Percentiles rank a stretch among this genome's conserved stretches.
Conservation (phyloP, 2,888 invertebrate genomes). For the Callinectes sapidus region DNA sequence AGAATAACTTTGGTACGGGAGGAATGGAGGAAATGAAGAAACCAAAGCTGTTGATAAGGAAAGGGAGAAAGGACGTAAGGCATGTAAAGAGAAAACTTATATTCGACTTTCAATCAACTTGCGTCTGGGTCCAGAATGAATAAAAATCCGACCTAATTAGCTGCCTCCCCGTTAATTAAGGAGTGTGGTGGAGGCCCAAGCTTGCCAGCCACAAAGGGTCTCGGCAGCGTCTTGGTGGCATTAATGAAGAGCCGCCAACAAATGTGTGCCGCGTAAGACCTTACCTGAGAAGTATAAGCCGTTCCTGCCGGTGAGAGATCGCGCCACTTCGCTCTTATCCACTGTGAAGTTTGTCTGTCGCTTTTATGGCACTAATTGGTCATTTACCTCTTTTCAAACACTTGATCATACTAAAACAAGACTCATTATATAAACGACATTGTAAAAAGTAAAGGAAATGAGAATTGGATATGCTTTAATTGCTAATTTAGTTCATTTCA, state of each 20-base stretch:
- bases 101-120: constrained; percentile 1
- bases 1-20: not conserved
- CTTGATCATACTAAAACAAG: too few species aligned
- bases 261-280: not conserved
- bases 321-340: too few species aligned
- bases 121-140: not conserved
- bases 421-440: too few species aligned
- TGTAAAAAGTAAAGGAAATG: too few species aligned
- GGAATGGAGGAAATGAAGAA: not conserved
- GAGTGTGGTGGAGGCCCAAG: not conserved
- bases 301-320: too few species aligned
- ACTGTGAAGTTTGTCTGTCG: too few species aligned
- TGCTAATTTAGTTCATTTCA: too few species aligned
- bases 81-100: not conserved
- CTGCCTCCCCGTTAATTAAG: not conserved
- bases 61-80: not conserved
- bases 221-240: not conserved
- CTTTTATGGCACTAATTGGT: too few species aligned
- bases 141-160: not conserved
- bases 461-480: too few species aligned
- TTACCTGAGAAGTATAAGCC: not conserved
- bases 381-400: too few species aligned
- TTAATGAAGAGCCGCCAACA: not conserved
- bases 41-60: not conserved
- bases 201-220: not conserved